phyloP scores from a whole-genome alignment of 1,140 invertebrate species.

The Lordiphosa stackelbergi region DNA sequence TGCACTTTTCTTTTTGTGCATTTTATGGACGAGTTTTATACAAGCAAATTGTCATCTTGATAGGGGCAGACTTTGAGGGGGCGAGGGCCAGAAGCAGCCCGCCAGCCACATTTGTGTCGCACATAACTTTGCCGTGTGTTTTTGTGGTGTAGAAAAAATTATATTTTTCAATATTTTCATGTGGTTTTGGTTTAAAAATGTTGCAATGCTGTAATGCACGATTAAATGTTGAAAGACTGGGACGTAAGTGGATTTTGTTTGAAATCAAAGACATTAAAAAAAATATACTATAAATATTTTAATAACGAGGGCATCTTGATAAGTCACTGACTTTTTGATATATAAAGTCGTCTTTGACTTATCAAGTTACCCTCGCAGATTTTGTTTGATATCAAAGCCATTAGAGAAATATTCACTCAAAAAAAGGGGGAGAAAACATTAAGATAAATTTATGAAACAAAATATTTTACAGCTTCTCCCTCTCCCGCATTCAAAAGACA shows the following conservation, averaged over 20 bases:
- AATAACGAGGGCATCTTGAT: too few species aligned
- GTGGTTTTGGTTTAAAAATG: background rate
- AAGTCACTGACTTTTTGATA: too few species aligned
- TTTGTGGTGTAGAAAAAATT: slow-evolving; percentile 3
- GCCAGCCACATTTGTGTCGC: background rate
- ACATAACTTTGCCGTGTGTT: slow-evolving; percentile 6
- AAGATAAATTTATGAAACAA: too few species aligned
- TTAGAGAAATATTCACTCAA: too few species aligned
- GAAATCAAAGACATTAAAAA: background rate
- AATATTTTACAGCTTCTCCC: too few species aligned
- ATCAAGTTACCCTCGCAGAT: too few species aligned
- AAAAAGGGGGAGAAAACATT: too few species aligned
- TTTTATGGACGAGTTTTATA: slow-evolving; percentile 8
- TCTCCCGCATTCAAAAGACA: slow-evolving; percentile 3
- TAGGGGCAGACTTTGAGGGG: background rate
- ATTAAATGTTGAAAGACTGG: slow-evolving; percentile 6
- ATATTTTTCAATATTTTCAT: background rate
- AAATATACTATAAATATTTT: background rate
- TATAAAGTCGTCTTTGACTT: too few species aligned
- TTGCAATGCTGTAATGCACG: slow-evolving; percentile 1
- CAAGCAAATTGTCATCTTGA: slow-evolving; percentile 1
- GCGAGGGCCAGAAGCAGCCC: background rate
- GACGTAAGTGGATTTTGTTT: background rate
- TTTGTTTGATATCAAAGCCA: too few species aligned
- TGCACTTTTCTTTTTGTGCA: slow-evolving; percentile 9